Conservation (phyloP, 2,113 vertebrate genomes). For the Xyrauchen texanus region DNA sequence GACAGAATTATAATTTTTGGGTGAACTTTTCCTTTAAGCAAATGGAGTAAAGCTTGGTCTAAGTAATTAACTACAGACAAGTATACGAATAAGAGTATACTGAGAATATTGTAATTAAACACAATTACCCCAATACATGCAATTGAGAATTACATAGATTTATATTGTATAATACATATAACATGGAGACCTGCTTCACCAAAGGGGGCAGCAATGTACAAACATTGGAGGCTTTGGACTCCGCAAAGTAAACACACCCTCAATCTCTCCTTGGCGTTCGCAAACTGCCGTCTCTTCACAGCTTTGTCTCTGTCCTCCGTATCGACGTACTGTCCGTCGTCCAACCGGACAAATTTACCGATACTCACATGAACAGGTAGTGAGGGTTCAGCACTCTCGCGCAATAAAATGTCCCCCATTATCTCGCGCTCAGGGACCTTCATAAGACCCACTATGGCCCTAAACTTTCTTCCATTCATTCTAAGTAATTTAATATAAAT, state of each 20-base stretch:
- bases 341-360: constrained; percentile 76
- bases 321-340: constrained; percentile 74
- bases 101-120: too few relatives aligned
- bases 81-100: too few relatives aligned
- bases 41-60: too few relatives aligned
- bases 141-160: too few relatives aligned
- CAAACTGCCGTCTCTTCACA: constrained; percentile 79
- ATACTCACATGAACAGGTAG: constrained; percentile 79
- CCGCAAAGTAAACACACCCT: constrained; percentile 65
- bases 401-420: constrained; percentile 78
- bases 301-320: constrained; percentile 77
- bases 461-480: constrained; percentile 29
- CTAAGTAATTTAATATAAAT: too few relatives aligned
- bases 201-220: constrained; percentile 17
- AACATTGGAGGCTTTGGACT: not conserved
- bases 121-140: too few relatives aligned
- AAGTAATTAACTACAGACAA: too few relatives aligned
- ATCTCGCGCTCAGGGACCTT: constrained; percentile 73
- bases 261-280: constrained; percentile 87
- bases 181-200: too few relatives aligned
- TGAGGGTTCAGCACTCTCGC: constrained; percentile 70
- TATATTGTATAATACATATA: too few relatives aligned
- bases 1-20: too few relatives aligned
- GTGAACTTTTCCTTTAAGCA: too few relatives aligned
- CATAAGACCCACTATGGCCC: constrained; percentile 53